phyloP scores from a whole-genome alignment of 2,888 invertebrate species.

The Callyntrura sp. region DNA sequence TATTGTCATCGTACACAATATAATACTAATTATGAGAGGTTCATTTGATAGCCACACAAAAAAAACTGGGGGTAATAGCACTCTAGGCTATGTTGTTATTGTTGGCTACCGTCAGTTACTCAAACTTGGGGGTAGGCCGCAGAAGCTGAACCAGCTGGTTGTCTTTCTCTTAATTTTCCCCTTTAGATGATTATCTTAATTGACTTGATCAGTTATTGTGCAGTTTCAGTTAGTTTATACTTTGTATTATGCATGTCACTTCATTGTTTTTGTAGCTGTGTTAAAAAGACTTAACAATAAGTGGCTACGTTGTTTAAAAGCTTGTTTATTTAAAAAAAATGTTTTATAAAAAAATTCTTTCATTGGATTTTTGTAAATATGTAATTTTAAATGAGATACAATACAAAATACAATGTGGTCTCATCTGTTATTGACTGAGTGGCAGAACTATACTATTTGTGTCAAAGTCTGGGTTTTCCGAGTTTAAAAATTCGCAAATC shows the following conservation, averaged over 20 bases:
- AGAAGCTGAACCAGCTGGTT: slow-evolving; percentile 44
- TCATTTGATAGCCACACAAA: slow-evolving; percentile 30
- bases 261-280: slow-evolving; percentile 29
- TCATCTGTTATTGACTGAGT: too few species aligned
- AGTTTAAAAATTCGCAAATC: too few species aligned
- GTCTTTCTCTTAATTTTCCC: slow-evolving; percentile 8
- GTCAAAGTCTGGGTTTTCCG: too few species aligned
- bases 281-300: too few species aligned
- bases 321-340: too few species aligned
- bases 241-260: not conserved
- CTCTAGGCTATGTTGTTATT: slow-evolving; percentile 4
- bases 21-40: slow-evolving; percentile 18
- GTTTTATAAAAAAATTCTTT: too few species aligned
- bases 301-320: too few species aligned
- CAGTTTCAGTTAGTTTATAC: slow-evolving; percentile 11
- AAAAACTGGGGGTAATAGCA: not conserved
- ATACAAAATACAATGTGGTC: too few species aligned
- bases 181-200: not conserved
- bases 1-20: not conserved
- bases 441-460: too few species aligned
- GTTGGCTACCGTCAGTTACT: slow-evolving; percentile 56
- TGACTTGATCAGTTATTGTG: slow-evolving; percentile 38
- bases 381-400: too few species aligned
- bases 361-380: too few species aligned
- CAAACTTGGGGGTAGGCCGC: not conserved